Evolutionary conservation across 2,797 vertebrate species (phyloP).

Genomic region (Bryconaethiops microstoma): DNA sequence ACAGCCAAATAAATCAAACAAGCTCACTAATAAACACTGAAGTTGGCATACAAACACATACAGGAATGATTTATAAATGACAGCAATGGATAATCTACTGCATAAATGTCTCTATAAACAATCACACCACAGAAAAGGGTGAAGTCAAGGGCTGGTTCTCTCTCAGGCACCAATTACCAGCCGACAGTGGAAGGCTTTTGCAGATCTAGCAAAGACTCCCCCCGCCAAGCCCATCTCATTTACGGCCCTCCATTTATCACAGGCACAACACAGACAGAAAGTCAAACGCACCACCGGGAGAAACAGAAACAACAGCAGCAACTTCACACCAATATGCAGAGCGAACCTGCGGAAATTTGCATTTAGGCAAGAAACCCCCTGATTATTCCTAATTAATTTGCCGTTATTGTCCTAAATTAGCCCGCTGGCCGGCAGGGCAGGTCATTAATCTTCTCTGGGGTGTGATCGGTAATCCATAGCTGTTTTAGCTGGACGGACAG

Average conservation of each 20-base stretch:
- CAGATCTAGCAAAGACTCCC: constrained; percentile 69
- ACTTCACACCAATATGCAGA: constrained; percentile 30
- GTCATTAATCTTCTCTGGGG: constrained; percentile 92
- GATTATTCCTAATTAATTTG: constrained; percentile 98
- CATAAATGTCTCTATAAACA: constrained; percentile 42
- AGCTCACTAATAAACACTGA: constrained; percentile 2
- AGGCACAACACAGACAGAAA: constrained; percentile 75
- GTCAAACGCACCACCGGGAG: constrained; percentile 71
- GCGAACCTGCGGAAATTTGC: constrained; percentile 66
- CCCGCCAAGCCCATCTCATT: constrained; percentile 70
- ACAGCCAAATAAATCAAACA: constrained; percentile 48
- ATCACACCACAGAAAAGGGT: constrained; percentile 16
- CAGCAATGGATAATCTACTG: constrained; percentile 1
- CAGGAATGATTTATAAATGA: constrained; percentile 2
- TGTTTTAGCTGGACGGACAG: constrained; percentile 77
- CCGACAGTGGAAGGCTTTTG: constrained; percentile 58
- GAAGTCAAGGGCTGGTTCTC: constrained; percentile 1
- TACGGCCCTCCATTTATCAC: constrained; percentile 80
- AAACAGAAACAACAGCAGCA: constrained; percentile 32
- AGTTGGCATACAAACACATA: neutral
- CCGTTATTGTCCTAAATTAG: constrained; percentile 98
- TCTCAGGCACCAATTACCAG: constrained; percentile 46
- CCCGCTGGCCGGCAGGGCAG: constrained; percentile 86
- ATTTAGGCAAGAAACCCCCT: constrained; percentile 80
- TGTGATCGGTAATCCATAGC: constrained; percentile 96